These are phyloP conservation scores for Gobius niger DNA, from an alignment of 2,113 vertebrate genomes.

Conservation along the genomic window DNA sequence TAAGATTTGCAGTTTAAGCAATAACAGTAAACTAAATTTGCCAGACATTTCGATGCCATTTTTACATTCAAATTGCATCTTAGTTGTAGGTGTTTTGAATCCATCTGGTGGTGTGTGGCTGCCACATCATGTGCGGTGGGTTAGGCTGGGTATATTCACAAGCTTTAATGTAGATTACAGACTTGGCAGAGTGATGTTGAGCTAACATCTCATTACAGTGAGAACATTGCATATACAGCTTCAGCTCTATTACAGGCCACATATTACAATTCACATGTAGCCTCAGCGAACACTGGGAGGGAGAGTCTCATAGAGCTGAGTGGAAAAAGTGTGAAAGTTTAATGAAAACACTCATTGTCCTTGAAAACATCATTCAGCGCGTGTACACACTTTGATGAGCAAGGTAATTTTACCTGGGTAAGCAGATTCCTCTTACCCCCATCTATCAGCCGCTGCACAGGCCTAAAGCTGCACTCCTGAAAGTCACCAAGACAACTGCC, in stretches of 20 bases:
- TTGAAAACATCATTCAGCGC: conserved; percentile 33
- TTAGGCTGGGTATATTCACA: conserved; percentile 54
- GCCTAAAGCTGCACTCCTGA: conserved; percentile 23
- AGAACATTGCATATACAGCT: conserved; percentile 41
- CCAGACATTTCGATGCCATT: not conserved
- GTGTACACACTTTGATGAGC: conserved; percentile 33
- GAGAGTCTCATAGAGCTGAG: conserved; percentile 7
- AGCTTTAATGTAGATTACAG: conserved; percentile 61
- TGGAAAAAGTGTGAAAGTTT: conserved; percentile 57
- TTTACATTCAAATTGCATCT: not conserved
- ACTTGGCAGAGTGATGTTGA: conserved; percentile 39
- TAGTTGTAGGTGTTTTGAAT: conserved; percentile 16
- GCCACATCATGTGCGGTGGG: conserved; percentile 56
- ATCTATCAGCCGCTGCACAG: conserved; percentile 33
- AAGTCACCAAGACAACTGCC: conserved; percentile 52
- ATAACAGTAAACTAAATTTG: too few species aligned
- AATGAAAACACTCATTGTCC: conserved; percentile 48
- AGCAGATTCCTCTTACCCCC: conserved; percentile 54
- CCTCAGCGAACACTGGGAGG: conserved; percentile 28
- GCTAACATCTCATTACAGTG: conserved; percentile 55
- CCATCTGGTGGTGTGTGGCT: conserved; percentile 10
- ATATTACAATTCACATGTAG: conserved; percentile 35
- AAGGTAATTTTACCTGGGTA: conserved; percentile 66
- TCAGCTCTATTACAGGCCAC: conserved; percentile 55
- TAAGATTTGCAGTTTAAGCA: too few species aligned